Percentiles rank a stretch among this genome's conserved stretches.
Conservation (phyloP, 2,113 vertebrate genomes). For the Morone saxatilis region DNA sequence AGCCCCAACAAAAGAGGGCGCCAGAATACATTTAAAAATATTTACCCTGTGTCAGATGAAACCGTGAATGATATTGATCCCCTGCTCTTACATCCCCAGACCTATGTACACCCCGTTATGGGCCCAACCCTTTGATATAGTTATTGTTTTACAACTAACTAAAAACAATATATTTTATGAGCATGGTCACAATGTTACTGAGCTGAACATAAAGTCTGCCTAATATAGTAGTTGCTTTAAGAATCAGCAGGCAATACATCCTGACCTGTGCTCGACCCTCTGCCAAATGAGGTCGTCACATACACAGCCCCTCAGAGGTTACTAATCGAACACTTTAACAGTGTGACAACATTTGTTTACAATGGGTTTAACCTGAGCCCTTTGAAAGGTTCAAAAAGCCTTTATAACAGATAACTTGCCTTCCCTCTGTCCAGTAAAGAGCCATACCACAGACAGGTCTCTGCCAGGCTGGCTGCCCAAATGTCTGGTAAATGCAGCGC, state of each 20-base stretch:
- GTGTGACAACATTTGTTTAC: constrained; percentile 52
- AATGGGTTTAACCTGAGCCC: constrained; percentile 13
- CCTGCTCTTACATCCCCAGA: neutral
- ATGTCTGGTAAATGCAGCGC: constrained; percentile 70
- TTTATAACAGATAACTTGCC: constrained; percentile 19
- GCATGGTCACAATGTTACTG: neutral
- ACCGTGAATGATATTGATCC: neutral
- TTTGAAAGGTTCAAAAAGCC: constrained; percentile 39
- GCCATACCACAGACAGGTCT: constrained; percentile 43
- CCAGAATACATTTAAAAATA: constrained; percentile 15
- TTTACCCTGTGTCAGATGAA: neutral
- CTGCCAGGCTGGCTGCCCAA: constrained; percentile 65
- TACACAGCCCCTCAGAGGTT: neutral
- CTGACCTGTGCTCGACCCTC: constrained; percentile 2
- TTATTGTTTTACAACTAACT: neutral
- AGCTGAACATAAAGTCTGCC: neutral
- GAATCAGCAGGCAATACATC: neutral
- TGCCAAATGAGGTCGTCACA: neutral
- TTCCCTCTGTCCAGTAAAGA: constrained; percentile 36
- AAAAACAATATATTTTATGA: neutral
- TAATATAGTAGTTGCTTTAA: too few species aligned
- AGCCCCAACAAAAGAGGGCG: constrained; percentile 71
- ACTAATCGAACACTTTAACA: neutral
- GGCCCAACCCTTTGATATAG: neutral
- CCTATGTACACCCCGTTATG: neutral